These are phyloP conservation scores for Bergia puertoricense DNA, from an alignment of 92 coral and sea anemone species.

Conservation along the genomic window DNA sequence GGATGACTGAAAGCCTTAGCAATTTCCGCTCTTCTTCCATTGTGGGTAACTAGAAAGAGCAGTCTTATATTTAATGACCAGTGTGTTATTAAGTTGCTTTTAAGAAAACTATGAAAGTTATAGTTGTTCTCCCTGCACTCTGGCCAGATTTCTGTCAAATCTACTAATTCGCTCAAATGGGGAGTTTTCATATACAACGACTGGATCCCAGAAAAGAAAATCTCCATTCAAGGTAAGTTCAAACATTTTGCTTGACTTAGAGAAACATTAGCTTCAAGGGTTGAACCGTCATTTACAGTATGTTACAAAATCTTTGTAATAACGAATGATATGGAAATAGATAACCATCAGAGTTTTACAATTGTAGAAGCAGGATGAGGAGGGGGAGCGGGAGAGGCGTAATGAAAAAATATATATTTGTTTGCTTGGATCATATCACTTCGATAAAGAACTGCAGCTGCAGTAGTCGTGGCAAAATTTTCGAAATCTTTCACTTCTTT, in stretches of 20 bases:
- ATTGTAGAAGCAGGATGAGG: not conserved
- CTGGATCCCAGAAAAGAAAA: conserved; percentile 64
- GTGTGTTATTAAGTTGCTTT: no score
- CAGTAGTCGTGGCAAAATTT: not conserved
- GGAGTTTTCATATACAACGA: conserved; percentile 51
- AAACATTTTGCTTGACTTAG: not conserved
- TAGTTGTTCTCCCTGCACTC: no score
- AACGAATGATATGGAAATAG: not conserved
- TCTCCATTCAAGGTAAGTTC: conserved; percentile 49
- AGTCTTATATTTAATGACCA: no score
- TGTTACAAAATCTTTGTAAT: not conserved
- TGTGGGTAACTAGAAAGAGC: no score
- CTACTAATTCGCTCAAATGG: conserved; percentile 53
- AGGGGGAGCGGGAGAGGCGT: not conserved
- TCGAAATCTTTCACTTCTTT: no score
- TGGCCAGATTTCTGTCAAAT: conserved; percentile 50
- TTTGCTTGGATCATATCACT: not conserved
- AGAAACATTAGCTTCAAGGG: not conserved
- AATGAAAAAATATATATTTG: not conserved
- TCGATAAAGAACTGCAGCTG: not conserved
- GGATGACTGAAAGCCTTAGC: no score
- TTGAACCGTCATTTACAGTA: not conserved
- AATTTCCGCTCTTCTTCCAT: no score
- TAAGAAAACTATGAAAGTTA: not conserved
- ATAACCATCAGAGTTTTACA: not conserved